Percentiles rank a stretch among this genome's conserved stretches.
Evolutionary conservation across 2,888 invertebrate genomes (phyloP).

Genomic region (Luperina nickerlii): DNA sequence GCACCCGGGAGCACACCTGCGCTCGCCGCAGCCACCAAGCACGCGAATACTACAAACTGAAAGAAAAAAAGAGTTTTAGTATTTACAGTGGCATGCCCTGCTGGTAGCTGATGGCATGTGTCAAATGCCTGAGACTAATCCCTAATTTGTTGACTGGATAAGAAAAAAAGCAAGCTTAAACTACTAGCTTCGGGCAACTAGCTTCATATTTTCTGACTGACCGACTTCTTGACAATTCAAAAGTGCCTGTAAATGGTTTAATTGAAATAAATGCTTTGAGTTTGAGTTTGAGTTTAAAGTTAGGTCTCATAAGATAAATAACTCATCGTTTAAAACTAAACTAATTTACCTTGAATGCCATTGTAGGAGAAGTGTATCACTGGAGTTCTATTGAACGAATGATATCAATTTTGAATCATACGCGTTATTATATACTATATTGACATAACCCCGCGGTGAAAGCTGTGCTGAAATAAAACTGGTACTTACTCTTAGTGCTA

Average conservation of each 20-base stretch:
- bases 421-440: slow-evolving; percentile 69
- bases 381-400: slow-evolving; percentile 59
- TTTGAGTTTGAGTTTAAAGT: too few species aligned
- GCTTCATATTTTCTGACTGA: too few species aligned
- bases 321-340: too few species aligned
- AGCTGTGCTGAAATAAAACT: slow-evolving; percentile 2
- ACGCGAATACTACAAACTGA: slow-evolving; percentile 72
- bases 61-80: slow-evolving; percentile 22
- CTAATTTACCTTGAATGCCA: slow-evolving; percentile 71
- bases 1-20: slow-evolving; percentile 63
- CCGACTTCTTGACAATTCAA: too few species aligned
- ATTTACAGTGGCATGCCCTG: too few species aligned
- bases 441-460: slow-evolving; percentile 9
- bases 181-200: too few species aligned
- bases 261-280: too few species aligned
- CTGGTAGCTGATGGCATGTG: too few species aligned
- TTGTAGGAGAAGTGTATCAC: slow-evolving; percentile 63
- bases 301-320: not conserved
- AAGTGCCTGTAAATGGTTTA: too few species aligned
- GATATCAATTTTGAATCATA: slow-evolving; percentile 54
- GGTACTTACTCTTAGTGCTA: slow-evolving; percentile 7
- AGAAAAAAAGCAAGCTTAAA: too few species aligned
- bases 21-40: slow-evolving; percentile 71
- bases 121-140: too few species aligned
- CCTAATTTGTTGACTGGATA: too few species aligned